Evolutionary conservation across 1,140 invertebrate species (phyloP).

Genomic region (Diuraphis noxia): DNA sequence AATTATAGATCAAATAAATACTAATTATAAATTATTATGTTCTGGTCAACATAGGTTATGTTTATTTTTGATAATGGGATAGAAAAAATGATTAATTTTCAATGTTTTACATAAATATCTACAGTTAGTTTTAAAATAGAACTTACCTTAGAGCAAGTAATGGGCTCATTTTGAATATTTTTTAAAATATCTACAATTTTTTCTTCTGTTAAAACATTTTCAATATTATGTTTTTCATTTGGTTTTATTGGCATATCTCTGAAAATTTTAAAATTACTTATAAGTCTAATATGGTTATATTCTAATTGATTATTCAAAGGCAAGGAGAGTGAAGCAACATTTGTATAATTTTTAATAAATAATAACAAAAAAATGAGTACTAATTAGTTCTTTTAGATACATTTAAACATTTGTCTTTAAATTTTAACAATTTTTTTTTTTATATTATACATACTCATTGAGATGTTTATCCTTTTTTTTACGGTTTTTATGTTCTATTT

Average conservation of each 20-base stretch:
- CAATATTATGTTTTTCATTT: conserved; percentile 29
- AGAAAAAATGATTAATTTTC: neutral
- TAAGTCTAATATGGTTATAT: neutral
- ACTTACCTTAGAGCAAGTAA: conserved; percentile 16
- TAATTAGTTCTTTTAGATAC: too few species aligned
- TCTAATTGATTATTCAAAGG: neutral
- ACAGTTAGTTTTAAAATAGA: neutral
- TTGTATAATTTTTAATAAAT: too few species aligned
- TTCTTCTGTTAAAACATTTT: conserved; percentile 8
- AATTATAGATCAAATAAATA: neutral
- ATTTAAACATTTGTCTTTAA: neutral
- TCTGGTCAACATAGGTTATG: neutral
- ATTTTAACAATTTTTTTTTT: neutral
- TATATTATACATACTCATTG: conserved; percentile 26
- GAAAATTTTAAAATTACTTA: neutral
- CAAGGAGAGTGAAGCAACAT: accelerated
- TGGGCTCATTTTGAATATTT: neutral
- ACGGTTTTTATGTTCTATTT: neutral
- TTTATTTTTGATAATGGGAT: neutral
- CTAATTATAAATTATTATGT: too few species aligned
- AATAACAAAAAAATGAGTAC: too few species aligned
- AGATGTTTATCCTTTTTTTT: conserved; percentile 12
- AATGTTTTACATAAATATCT: neutral
- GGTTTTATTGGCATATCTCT: conserved; percentile 14
- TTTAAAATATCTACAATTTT: conserved; percentile 3